Evolutionary conservation across 2,113 vertebrate species (phyloP).

Genomic region (Fregetta grallaria): DNA sequence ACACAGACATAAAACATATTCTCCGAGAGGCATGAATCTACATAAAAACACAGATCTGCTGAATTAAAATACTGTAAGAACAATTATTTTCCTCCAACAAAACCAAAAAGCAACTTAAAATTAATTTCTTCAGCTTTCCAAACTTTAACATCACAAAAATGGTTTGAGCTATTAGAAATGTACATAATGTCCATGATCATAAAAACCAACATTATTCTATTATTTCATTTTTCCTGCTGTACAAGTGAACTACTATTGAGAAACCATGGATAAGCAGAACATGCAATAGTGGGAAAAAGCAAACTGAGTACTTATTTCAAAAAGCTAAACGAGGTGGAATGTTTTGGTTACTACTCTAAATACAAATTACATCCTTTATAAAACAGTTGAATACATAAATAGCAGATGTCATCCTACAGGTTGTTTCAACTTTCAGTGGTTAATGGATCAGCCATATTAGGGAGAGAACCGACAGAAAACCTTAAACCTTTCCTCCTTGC

Average conservation of each 20-base stretch:
- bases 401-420: background rate
- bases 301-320: background rate
- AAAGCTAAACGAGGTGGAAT: background rate
- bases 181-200: background rate
- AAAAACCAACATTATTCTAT: background rate
- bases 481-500: background rate
- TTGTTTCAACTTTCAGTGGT: background rate
- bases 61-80: background rate
- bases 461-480: background rate
- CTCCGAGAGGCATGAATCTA: background rate
- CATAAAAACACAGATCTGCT: background rate
- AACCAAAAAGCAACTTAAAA: background rate
- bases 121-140: background rate
- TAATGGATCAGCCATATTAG: background rate
- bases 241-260: background rate
- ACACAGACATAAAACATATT: background rate
- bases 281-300: background rate
- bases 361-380: background rate
- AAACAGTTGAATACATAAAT: background rate
- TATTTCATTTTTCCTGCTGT: background rate
- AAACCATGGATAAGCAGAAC: background rate
- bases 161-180: background rate
- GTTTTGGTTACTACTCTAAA: background rate
- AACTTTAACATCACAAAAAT: background rate
- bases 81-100: background rate